These are phyloP conservation scores for Dicyrtoma fusca DNA, from an alignment of 2,888 invertebrate genomes.

Conservation along the genomic window DNA sequence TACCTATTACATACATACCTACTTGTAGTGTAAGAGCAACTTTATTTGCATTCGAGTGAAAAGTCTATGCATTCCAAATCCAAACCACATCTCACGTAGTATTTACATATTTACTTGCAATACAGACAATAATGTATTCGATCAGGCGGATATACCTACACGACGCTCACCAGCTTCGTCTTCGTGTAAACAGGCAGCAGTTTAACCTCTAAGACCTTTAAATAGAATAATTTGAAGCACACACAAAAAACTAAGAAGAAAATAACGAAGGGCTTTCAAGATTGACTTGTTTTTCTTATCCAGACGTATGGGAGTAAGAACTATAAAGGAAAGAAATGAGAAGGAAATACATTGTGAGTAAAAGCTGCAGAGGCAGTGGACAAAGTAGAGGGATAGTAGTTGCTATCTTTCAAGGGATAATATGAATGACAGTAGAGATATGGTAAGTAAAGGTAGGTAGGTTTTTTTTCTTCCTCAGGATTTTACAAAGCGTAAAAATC, in stretches of 20 bases:
- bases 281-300: too few species aligned
- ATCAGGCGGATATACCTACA: not conserved
- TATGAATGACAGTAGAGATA: not conserved
- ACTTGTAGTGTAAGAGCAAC: too few species aligned
- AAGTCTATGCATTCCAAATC: too few species aligned
- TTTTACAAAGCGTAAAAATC: slow-evolving; percentile 6
- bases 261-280: not conserved
- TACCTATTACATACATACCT: too few species aligned
- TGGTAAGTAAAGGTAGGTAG: slow-evolving; percentile 4
- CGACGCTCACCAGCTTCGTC: not conserved
- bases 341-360: not conserved
- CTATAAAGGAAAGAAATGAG: not conserved
- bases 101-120: too few species aligned
- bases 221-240: not conserved
- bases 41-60: too few species aligned
- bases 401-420: not conserved
- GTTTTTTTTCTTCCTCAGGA: slow-evolving; percentile 1
- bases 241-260: not conserved
- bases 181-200: not conserved
- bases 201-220: slow-evolving; percentile 5
- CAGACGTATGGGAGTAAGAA: too few species aligned
- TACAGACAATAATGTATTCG: not conserved
- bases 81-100: too few species aligned
- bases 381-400: not conserved
- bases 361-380: not conserved